phyloP scores from a whole-genome alignment of 2,797 vertebrate species.

The Margarornis squamiger region DNA sequence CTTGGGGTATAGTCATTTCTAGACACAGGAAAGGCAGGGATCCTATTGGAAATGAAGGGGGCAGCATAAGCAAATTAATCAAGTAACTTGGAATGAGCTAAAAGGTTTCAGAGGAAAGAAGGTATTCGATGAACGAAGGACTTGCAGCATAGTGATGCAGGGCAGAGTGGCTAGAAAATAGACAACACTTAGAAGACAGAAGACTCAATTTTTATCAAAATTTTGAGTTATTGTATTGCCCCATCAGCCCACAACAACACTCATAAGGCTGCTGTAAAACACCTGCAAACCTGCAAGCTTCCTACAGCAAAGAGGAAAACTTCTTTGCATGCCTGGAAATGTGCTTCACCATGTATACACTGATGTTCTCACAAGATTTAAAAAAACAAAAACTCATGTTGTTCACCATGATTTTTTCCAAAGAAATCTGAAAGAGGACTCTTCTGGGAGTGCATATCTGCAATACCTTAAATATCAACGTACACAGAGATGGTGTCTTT shows the following conservation, averaged over 20 bases:
- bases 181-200: neutral
- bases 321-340: neutral
- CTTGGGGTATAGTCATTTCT: neutral
- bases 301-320: neutral
- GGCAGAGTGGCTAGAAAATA: neutral
- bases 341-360: neutral
- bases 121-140: neutral
- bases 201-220: neutral
- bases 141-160: neutral
- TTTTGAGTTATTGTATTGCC: neutral
- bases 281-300: neutral
- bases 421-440: neutral
- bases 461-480: neutral
- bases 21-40: neutral
- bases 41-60: constrained; percentile 4
- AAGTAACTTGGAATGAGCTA: neutral
- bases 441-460: neutral
- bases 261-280: neutral
- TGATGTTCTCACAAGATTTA: neutral
- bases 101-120: neutral
- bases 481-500: neutral
- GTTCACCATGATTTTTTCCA: neutral
- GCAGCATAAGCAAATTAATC: constrained; percentile 61
- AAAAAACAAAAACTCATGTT: rapidly evolving
- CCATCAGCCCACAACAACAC: neutral